These are phyloP conservation scores for Aptenodytes patagonicus DNA, from an alignment of 2,113 vertebrate species.

Conservation along the genomic window DNA sequence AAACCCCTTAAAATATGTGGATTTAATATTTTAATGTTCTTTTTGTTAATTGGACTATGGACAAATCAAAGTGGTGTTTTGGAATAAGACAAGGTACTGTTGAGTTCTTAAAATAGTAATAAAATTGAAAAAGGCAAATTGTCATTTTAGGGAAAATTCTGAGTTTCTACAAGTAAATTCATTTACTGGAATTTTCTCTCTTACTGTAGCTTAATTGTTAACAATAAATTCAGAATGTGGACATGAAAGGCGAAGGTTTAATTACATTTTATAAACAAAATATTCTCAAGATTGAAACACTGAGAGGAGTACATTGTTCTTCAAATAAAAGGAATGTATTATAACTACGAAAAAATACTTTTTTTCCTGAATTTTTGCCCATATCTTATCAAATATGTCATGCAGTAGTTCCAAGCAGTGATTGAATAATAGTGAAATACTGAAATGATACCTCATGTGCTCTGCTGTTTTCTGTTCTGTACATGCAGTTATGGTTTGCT, in stretches of 20 bases:
- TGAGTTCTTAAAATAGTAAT: not conserved
- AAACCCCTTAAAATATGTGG: not conserved
- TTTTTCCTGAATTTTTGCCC: not conserved
- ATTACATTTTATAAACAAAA: not conserved
- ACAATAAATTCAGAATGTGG: not conserved
- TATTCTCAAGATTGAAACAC: not conserved
- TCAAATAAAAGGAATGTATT: not conserved
- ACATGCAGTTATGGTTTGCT: not conserved
- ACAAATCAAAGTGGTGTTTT: not conserved
- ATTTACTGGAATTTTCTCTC: not conserved
- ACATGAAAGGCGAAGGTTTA: not conserved
- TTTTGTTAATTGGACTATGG: not conserved
- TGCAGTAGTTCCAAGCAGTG: not conserved
- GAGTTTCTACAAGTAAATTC: not conserved
- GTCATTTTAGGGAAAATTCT: not conserved
- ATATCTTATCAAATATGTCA: not conserved
- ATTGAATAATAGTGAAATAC: not conserved
- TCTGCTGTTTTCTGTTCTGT: not conserved
- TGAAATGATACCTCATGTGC: not conserved
- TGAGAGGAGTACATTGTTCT: not conserved
- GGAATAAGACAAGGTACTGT: not conserved
- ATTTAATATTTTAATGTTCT: not conserved
- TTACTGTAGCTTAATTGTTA: not conserved
- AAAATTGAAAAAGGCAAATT: not conserved
- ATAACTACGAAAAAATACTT: not conserved